phyloP scores from a whole-genome alignment of 2,888 invertebrate genomes.

The Cepaea hortensis region DNA sequence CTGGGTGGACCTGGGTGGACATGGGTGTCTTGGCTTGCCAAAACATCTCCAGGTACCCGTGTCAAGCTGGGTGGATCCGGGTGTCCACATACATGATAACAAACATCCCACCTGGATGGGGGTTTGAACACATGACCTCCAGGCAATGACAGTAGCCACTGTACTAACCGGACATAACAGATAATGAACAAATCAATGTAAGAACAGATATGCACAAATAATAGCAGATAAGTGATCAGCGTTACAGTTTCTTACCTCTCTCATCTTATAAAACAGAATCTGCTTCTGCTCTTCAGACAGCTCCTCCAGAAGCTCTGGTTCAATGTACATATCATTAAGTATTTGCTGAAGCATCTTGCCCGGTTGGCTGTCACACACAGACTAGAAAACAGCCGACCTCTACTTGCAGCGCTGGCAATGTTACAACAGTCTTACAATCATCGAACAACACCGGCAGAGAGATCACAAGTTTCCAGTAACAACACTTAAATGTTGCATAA shows the following conservation, averaged over 20 bases:
- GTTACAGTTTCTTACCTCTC: slow-evolving; percentile 78
- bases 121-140: too few species aligned
- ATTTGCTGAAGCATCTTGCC: slow-evolving; percentile 81
- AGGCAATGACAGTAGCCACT: too few species aligned
- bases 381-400: neutral
- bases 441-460: neutral
- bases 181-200: neutral
- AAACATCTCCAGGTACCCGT: too few species aligned
- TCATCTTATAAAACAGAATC: slow-evolving; percentile 89
- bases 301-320: slow-evolving; percentile 88
- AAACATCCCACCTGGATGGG: too few species aligned
- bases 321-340: slow-evolving; percentile 87
- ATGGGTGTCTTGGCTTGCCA: too few species aligned
- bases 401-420: neutral
- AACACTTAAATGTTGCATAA: too few species aligned
- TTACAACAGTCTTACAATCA: neutral
- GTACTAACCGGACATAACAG: too few species aligned
- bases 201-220: neutral
- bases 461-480: too few species aligned
- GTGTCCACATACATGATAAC: too few species aligned
- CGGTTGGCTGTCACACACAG: neutral
- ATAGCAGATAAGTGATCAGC: neutral
- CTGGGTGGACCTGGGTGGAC: too few species aligned
- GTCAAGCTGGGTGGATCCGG: too few species aligned
- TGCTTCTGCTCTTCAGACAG: slow-evolving; percentile 90